Base-by-base conservation (phyloP, 1,140 invertebrate species). In the Zaprionus ghesquierei region DNA sequence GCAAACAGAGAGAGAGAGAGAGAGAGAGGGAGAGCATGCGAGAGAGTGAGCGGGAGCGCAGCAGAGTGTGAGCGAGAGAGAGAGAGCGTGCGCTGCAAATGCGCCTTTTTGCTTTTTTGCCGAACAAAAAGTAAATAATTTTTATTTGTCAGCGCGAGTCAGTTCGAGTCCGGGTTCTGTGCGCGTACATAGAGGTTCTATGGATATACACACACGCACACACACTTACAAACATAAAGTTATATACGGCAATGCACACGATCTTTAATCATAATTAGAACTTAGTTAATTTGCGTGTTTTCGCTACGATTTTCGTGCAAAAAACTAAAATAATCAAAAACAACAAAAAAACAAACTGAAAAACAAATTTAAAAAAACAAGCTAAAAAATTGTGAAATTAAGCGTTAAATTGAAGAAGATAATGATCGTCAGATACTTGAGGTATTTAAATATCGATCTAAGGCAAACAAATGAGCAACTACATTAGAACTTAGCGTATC, bases 101-200 rank as follows among this genome's bases (percentile, higher is more conserved):
- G 81, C 81, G 81, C 76, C 79, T 77, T 82, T 84, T 69, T 68
- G 61, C 54, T 79, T 82, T 62, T 79, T 85, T 62, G 71, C 76
- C 61, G 68, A 74, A 68, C 81, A 85, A 77, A 87, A 77, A 86
- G 78, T 87, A 86, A 86, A 86, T 86, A 87, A 87, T 87, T 78
- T 69, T 62, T 41, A 84, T 85, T 85, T 86, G 81, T 66, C 74
- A 79, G 69, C 59, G 50, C 50, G 50, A 60, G 46, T 73, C 70
- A 73, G 70, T 69, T 8, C 38, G 70, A 69, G 64, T 73, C 64
- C 70, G 70, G 70, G 70, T 73, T 73, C 70, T 69, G 70, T 73
- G 64, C 56, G 70, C 49, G 59, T 63, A 62, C 38, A 76, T 66
- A 66, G 46, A 61, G 53, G 31, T 56, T 75, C 51, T 54, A 63